Evolutionary conservation across 2,797 vertebrate species (phyloP), one percentile per base, ranked within the genome.

Genomic region (Margarornis squamiger): DNA sequence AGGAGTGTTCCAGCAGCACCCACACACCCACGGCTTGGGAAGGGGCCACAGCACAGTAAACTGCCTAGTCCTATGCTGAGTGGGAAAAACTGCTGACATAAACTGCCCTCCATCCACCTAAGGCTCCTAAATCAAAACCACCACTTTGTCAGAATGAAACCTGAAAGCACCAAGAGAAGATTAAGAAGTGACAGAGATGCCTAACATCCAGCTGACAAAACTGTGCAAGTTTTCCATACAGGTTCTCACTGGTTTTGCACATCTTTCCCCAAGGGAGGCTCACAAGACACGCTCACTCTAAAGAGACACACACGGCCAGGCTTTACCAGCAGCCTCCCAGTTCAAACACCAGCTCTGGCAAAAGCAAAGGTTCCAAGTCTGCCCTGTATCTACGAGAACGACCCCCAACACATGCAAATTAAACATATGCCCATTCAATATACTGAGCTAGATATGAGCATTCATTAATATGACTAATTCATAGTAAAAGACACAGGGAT

Each of bases 391-490:
- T 52, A 65, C 0, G 1, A 55, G 85, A 76, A 77, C 12, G 34
- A 80, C 75, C 94, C 81, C 72, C 85, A 88, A 46, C 36, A 63
- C 18, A 3, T 14, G 58, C 12, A 68, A 88, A 68, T 72, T 34
- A 68, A 92, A 43, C 48, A 58, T 30, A 70, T 20, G 36, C 57
- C 65, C 57, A 36, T 86, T 52, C 66, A 67, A 49, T 38, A 17
- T n/a, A 39, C 58, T 16, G 49, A 88, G 73, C 36, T 59, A 32
- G 43, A 22, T 12, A 24, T 4, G 16, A 39, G 84, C 23, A 51
- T 68, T 77, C 70, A 75, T 80, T 76, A 84, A 49, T 27, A 89
- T 86, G 83, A 94, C 92, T 92, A 77, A 75, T 71, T 90, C 43
- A 92, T 61, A 3, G 4, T 45, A 71, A 87, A 89, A 93, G 66